phyloP scores from a whole-genome alignment of 2,888 invertebrate species.

The Phlogophora meticulosa region DNA sequence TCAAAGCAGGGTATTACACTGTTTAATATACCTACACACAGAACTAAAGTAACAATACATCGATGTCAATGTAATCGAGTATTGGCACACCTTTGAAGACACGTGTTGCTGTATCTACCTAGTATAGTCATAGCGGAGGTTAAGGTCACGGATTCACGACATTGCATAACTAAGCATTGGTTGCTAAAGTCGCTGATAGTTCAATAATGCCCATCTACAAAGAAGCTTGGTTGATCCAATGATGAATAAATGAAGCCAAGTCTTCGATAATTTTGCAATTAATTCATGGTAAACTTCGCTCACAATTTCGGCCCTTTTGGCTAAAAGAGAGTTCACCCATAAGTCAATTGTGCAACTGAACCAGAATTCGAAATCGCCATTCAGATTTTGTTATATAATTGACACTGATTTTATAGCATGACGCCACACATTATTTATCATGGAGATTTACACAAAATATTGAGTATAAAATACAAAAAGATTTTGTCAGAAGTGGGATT shows the following conservation, averaged over 20 bases:
- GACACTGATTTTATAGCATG: constrained; percentile 14
- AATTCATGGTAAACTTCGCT: neutral
- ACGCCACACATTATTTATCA: neutral
- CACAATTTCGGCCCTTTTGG: constrained; percentile 25
- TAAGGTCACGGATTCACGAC: constrained; percentile 49
- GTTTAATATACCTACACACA: neutral
- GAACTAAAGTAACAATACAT: constrained; percentile 23
- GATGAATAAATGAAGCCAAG: no score
- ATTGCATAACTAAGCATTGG: constrained; percentile 17
- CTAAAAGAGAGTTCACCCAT: constrained; percentile 1
- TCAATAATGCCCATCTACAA: neutral
- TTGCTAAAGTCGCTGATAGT: constrained; percentile 5
- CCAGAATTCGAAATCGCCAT: constrained; percentile 8
- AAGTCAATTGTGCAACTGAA: constrained; percentile 25
- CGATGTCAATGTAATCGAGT: constrained; percentile 25
- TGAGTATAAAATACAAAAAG: constrained; percentile 75
- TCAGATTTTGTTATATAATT: constrained; percentile 32
- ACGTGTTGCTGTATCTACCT: constrained; percentile 27
- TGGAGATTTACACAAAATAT: constrained; percentile 31
- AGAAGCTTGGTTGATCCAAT: neutral
- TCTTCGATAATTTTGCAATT: neutral
- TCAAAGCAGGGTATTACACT: constrained; percentile 6
- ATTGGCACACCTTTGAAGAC: constrained; percentile 22
- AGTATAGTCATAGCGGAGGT: constrained; percentile 12
- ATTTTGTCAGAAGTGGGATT: constrained; percentile 95